Evolutionary conservation across 2,888 invertebrate species (phyloP).

Genomic region (Sympetrum striolatum): DNA sequence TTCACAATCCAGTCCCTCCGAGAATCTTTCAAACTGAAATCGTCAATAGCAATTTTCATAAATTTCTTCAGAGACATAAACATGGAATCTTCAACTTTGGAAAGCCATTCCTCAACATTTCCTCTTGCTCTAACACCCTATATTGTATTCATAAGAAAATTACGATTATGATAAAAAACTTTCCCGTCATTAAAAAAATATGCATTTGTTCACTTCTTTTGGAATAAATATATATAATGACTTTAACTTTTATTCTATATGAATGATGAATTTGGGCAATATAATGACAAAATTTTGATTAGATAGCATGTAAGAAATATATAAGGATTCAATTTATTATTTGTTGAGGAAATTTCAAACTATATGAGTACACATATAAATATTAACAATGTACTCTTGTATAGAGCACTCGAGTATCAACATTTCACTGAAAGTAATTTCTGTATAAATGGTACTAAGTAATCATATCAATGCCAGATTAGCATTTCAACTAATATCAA

Average conservation of each 20-base stretch:
- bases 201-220: too few species aligned
- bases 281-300: too few species aligned
- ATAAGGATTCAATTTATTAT: too few species aligned
- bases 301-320: too few species aligned
- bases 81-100: conserved; percentile 91
- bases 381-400: too few species aligned
- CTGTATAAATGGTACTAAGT: neutral
- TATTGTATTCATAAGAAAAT: conserved; percentile 59
- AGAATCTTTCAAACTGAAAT: conserved; percentile 66
- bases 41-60: conserved; percentile 76
- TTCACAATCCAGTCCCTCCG: conserved; percentile 76
- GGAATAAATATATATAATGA: too few species aligned
- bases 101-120: conserved; percentile 91
- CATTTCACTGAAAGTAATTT: neutral
- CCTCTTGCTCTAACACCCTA: conserved; percentile 84
- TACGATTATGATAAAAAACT: conserved; percentile 54
- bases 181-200: too few species aligned
- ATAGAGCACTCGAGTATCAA: too few species aligned
- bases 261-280: too few species aligned
- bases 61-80: conserved; percentile 76
- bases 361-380: too few species aligned
- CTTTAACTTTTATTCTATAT: too few species aligned
- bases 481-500: neutral
- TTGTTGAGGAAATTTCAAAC: too few species aligned
- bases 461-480: neutral